Evolutionary conservation across 2,888 invertebrate species (phyloP), one percentile per base, ranked within the genome.

Genomic region (Scaptomyza polygonia): DNA sequence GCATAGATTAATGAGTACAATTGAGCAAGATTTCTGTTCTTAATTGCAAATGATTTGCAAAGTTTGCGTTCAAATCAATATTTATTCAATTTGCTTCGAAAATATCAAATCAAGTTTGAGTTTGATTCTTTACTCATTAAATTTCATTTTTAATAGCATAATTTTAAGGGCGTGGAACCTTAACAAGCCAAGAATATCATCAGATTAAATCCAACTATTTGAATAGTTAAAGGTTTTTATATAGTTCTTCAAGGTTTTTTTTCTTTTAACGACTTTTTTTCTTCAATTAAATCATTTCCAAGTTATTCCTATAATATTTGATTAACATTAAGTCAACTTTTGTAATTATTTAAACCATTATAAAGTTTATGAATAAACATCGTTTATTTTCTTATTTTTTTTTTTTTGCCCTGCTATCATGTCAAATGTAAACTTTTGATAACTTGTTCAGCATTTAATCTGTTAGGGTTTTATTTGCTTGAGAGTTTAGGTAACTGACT

Each of bases 391-490:
- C n/a, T n/a, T n/a, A n/a, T n/a, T n/a, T n/a, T n/a, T n/a, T n/a
- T n/a, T n/a, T n/a, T n/a, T n/a, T n/a, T n/a, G n/a, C n/a, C n/a
- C n/a, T n/a, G n/a, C n/a, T n/a, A n/a, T n/a, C 8, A 16, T 34
- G 21, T 18, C 21, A 49, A 1, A 14, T 34, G 34, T 34, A 2
- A 9, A 56, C 30, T 56, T 56, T 59, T 54, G 34, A 49, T 54
- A 74, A 71, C 74, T 59, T 47, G 67, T 70, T 71, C 63, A 42
- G 53, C 67, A 48, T 63, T 59, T 58, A 67, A 70, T 63, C 71
- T 53, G 52, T 59, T 73, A 53, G 72, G 72, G 72, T 52, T 68
- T 39, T 72, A 51, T 56, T 56, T 65, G 47, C 34, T 12, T 16
- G 11, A 67, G 45, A 67, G 45, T 36, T 49, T 14, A 14, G 9